Percentiles rank a stretch among this genome's conserved stretches.
These are phyloP conservation scores for Phrynosoma platyrhinos DNA, from an alignment of 2,113 vertebrate genomes.

Conservation along the genomic window DNA sequence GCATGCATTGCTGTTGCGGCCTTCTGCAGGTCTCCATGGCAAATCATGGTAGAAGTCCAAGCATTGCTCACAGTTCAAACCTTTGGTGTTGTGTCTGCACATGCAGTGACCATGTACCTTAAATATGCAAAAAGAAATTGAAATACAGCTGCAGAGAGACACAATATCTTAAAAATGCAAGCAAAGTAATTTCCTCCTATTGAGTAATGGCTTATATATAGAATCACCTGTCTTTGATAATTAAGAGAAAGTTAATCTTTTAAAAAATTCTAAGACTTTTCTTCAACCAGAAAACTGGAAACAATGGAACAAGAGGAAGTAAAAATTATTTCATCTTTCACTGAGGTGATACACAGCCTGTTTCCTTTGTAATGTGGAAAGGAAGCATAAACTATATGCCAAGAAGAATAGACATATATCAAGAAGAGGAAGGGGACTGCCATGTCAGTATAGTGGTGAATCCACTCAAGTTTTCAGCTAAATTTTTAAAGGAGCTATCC, in stretches of 20 bases:
- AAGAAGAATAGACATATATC: background rate
- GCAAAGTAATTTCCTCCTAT: background rate
- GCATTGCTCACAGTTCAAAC: constrained; percentile 95
- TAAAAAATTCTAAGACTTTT: background rate
- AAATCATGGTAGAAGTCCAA: constrained; percentile 94
- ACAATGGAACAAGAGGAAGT: background rate
- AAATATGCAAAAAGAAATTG: constrained; percentile 25
- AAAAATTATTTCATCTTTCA: background rate
- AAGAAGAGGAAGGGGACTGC: no score
- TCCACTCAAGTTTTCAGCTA: no score
- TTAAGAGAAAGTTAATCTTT: background rate
- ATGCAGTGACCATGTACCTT: constrained; percentile 97
- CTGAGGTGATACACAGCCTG: background rate
- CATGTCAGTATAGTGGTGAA: no score
- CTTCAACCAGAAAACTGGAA: background rate
- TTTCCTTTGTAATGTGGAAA: background rate
- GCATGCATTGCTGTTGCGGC: constrained; percentile 94
- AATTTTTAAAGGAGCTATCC: no score
- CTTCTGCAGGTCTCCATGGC: constrained; percentile 96
- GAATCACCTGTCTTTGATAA: background rate
- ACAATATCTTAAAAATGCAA: background rate
- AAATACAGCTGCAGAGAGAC: fast-evolving
- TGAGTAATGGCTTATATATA: background rate
- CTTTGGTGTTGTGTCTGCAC: constrained; percentile 97
- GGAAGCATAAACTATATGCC: no score